Base-by-base conservation (phyloP, 2,113 vertebrate species). In the Acrocephalus arundinaceus region DNA sequence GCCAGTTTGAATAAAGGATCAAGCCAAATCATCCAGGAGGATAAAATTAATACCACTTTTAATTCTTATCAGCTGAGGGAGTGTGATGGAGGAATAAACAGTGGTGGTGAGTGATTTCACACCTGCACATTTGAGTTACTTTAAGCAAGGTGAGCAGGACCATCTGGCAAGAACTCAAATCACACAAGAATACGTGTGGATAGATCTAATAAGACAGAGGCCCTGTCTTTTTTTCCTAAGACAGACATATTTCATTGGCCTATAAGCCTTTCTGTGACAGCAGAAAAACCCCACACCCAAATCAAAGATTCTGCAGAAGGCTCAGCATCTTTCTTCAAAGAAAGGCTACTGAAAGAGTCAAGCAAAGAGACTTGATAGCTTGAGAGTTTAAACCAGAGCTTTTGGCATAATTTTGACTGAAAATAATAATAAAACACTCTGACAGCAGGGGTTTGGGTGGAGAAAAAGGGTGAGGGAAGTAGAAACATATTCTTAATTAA, bases 401-500 rank as follows among this genome's bases (percentile, higher is more conserved):
- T 78, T 68, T 49, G 24, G 39, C 25, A 28, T 35, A 45, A 46
- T 57, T 82, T 54, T 85, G 31, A 54, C 55, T 66, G 33, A 77
- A 89, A 94, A 88, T 31, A 85, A 86, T 33, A 90, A 81, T 13
- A 83, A 85, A 90, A 51, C 19, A 17, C 37, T 78, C 39, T 46
- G 46, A 71, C 25, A 70, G 63, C 51, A 9, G 7, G 20, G n/a
- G n/a, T 6, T 30, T n/a, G 63, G 67, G 41, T 54, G 49, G 54
- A 79, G 58, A 58, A 58, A 41, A 83, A 65, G 27, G 54, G 83
- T 31, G 13, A 80, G 54, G 14, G 51, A 80, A 90, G 68, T n/a
- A 66, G 59, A 74, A 78, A 67, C 62, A 54, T 22, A 57, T 30
- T 58, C 77, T 89, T 89, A 87, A 94, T 72, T 83, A 95, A 95